A percentile compares a stretch with the other conserved stretches of the same genome.
These are phyloP conservation scores for Athetis lepigone DNA, from an alignment of 2,888 invertebrate species.

Conservation along the genomic window DNA sequence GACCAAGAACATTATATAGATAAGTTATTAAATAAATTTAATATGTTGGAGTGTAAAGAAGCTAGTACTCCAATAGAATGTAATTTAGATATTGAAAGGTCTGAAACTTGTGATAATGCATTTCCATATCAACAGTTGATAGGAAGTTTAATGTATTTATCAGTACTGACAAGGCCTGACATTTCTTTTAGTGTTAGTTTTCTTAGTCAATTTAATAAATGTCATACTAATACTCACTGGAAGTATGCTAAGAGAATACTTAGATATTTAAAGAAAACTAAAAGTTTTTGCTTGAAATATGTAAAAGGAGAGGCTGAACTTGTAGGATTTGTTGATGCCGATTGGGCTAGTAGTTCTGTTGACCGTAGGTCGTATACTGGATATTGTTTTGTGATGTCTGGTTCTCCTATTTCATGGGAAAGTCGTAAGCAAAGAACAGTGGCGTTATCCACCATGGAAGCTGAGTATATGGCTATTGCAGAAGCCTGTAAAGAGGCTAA, in stretches of 20 bases:
- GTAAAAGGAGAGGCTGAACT: neutral
- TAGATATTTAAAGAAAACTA: conserved; percentile 13
- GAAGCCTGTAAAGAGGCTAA: too few relatives aligned
- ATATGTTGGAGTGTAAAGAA: conserved; percentile 32
- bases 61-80: conserved; percentile 37
- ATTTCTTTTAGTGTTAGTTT: conserved; percentile 20
- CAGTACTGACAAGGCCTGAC: conserved; percentile 20
- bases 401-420: neutral
- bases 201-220: conserved; percentile 32
- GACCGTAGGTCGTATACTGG: neutral
- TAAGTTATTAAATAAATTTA: conserved; percentile 25
- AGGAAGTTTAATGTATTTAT: conserved; percentile 21
- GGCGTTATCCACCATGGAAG: too few relatives aligned
- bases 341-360: neutral
- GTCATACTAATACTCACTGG: conserved; percentile 22
- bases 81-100: conserved; percentile 32
- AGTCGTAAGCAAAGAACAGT: too few relatives aligned
- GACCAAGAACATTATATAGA: conserved; percentile 36
- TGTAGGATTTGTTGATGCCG: neutral
- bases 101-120: neutral
- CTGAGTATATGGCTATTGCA: too few relatives aligned
- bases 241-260: too few relatives aligned
- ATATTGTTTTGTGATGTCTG: neutral
- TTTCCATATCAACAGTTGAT: conserved; percentile 14
- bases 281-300: neutral